Base-by-base conservation (phyloP, 2,888 invertebrate species). In the Drosophila suboccidentalis region DNA sequence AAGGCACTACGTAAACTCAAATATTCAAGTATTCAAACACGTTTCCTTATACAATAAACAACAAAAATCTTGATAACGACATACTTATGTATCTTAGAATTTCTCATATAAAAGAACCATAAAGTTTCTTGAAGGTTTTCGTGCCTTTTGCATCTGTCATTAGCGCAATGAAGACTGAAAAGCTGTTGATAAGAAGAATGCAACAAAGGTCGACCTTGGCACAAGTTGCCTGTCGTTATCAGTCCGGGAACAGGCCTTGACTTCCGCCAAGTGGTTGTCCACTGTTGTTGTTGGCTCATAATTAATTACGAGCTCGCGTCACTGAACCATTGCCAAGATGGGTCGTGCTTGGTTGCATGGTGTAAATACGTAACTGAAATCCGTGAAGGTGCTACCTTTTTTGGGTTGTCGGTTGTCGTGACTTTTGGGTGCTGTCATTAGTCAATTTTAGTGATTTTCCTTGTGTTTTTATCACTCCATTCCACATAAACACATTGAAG, bases 281-380 rank as follows among this genome's bases (percentile, higher is more conserved):
- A n/a, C 19, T 11, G 17, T 78, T 54, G 32, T 34, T 50, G 29
- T 39, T 66, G 39, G 47, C 38, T 36, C 47, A 80, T 63, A 80
- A 80, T 83, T 83, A 82, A 83, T 85, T 69, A 71, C 60, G 38
- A 49, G n/a, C 41, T 19, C 29, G 58, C 15, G 43, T 62, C 41
- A 53, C 53, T 58, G 44, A 43, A 58, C 5, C 15, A 22, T 4
- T 41, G 49, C 32, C 32, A 46, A 47, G 17, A 29, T 32, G 13
- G 17, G 10, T 47, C 19, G 43, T 43, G 13, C 8, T 19, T 22
- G 13, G 32, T 47, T 32, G 15, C 5, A 13, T 13, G 13, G 13
- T 50, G 34, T 9, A 36, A 19, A 10, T 19, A 50, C 13, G 9
- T 34, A 50, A 34, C 49, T 34, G 17, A 49, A 34, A 34, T 49